Percentiles rank a stretch among this genome's conserved stretches.
Evolutionary conservation across 2,888 invertebrate species (phyloP).

Genomic region (Syritta pipiens): DNA sequence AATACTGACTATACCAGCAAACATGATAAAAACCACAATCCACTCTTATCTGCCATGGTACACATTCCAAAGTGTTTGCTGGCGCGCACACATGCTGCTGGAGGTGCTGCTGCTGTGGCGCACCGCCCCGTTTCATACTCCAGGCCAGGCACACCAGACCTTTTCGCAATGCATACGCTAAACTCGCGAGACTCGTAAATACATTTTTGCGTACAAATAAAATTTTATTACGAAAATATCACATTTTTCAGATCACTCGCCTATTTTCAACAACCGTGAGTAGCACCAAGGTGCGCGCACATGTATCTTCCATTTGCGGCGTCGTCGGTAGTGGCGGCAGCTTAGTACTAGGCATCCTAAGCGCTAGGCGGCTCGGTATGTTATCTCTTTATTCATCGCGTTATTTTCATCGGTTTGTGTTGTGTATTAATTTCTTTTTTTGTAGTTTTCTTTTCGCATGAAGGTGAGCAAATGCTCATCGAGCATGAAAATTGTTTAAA

Average conservation of each 20-base stretch:
- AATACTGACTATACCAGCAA: constrained; percentile 12
- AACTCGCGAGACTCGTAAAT: constrained; percentile 34
- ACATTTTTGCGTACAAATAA: constrained; percentile 57
- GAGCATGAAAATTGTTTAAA: constrained; percentile 58
- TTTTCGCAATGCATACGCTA: constrained; percentile 44
- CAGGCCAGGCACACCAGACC: constrained; percentile 2
- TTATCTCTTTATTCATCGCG: constrained; percentile 53
- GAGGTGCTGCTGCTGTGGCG: background rate
- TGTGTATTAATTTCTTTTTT: background rate
- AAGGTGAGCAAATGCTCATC: constrained; percentile 56
- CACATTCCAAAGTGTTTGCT: constrained; percentile 44
- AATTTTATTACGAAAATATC: constrained; percentile 63
- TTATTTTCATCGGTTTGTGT: constrained; percentile 34
- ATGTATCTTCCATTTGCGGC: constrained; percentile 35
- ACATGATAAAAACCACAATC: constrained; percentile 59
- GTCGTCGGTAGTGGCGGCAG: background rate
- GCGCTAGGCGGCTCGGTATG: constrained; percentile 35
- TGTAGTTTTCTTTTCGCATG: constrained; percentile 24
- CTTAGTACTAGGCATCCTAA: constrained; percentile 20
- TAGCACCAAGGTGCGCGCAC: constrained; percentile 34
- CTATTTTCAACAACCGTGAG: constrained; percentile 44
- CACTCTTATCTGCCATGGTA: constrained; percentile 36
- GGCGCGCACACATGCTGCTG: background rate
- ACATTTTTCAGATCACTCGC: constrained; percentile 54
- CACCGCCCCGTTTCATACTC: background rate